phyloP scores from a whole-genome alignment of 2,888 invertebrate genomes.

The Panopea generosa region DNA sequence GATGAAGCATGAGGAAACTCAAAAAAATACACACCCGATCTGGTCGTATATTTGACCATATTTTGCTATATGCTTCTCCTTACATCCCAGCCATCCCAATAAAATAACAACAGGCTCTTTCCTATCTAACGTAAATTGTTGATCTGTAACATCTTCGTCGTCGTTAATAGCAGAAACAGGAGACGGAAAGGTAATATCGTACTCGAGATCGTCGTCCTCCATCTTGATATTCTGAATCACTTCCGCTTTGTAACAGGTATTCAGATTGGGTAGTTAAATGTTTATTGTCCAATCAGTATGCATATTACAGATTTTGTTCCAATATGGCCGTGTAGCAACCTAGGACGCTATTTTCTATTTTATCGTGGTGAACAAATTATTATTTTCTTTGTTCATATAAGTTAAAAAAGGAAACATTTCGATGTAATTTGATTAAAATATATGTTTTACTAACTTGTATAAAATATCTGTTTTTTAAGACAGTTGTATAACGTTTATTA shows the following conservation, averaged over 20 bases:
- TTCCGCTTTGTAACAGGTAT: slow-evolving; percentile 10
- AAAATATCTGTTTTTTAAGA: too few species aligned
- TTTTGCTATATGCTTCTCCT: slow-evolving; percentile 91
- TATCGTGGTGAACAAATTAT: too few species aligned
- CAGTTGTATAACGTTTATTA: too few species aligned
- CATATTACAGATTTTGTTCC: slow-evolving; percentile 22
- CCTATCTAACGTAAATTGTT: slow-evolving; percentile 38
- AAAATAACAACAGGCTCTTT: slow-evolving; percentile 89
- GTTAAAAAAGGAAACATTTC: too few species aligned
- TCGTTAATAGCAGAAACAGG: slow-evolving; percentile 47
- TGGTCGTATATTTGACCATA: slow-evolving; percentile 92
- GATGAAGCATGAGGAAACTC: too few species aligned
- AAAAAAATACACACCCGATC: slow-evolving; percentile 88
- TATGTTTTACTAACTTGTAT: too few species aligned
- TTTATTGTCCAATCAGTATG: slow-evolving; percentile 30
- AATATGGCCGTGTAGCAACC: slow-evolving; percentile 76
- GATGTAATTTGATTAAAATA: too few species aligned
- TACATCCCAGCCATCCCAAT: slow-evolving; percentile 93
- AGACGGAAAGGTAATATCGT: slow-evolving; percentile 78
- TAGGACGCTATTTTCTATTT: slow-evolving; percentile 51
- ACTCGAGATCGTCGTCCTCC: slow-evolving; percentile 77
- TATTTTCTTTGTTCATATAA: too few species aligned
- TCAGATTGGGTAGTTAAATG: slow-evolving; percentile 38
- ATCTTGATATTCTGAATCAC: slow-evolving; percentile 51
- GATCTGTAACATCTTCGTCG: slow-evolving; percentile 41